Evolutionary conservation across 2,797 vertebrate genomes (phyloP), one percentile per base, ranked within the genome.

Genomic region (Platalea minor): DNA sequence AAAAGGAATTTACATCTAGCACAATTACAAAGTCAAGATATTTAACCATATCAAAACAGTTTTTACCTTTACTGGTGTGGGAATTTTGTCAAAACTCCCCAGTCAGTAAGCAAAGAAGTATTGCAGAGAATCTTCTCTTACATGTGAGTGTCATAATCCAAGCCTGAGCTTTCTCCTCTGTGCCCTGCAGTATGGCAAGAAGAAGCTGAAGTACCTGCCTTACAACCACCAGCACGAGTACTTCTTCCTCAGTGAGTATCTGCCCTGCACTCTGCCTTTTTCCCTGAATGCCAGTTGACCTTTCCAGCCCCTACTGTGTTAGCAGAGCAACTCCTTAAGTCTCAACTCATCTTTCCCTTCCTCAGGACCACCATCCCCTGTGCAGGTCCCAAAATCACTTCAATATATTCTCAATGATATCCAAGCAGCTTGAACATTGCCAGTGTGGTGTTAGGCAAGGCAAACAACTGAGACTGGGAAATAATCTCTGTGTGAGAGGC

Each of bases 221-320:
- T 99, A 99, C 96, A 98, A 99, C 83, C 98, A 98, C 97, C 99
- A 99, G 92, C 99, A 99, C 2, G 96, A 99, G 93, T 99, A 99
- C 98, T 99, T 99, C 98, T 99, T 99, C 97, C 97, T 99, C 28
- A 97, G 99, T 99, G 98, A 97, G 99, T 98, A 93, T 45, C 81
- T 59, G n/a, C 79, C 25, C 57, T 17, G 4, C 33, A 14, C 79
- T 35, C 33, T 26, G 31, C 82, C 19, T 65, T 87, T 43, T 46
- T 17, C 57, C 78, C 37, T 24, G 14, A 72, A 72, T 23, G 20
- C 64, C 64, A 39, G 7, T 45, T 46, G 39, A 79, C 17, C 25
- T 70, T 94, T 39, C 56, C 79, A 89, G 53, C 35, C 53, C 60
- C 37, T 65, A 17, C 28, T 28, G 60, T 31, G n/a, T 70, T 48